Evolutionary conservation across 2,113 vertebrate genomes (phyloP), one percentile per base, ranked within the genome.

Genomic region (Bubo scandiacus): DNA sequence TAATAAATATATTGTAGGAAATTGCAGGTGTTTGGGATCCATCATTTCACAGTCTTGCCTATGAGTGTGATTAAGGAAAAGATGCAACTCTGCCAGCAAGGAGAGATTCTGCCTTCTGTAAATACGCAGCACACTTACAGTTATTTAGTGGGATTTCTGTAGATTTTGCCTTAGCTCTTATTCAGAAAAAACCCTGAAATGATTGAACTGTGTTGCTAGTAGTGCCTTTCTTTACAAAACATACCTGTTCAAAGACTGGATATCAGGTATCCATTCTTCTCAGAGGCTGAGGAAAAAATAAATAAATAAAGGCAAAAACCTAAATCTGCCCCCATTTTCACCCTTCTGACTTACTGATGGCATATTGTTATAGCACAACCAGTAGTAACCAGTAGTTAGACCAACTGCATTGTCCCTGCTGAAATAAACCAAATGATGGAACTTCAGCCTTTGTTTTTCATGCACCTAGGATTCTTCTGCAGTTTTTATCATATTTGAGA

Each of bases 301-400:
- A 77, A 81, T 45, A 94, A 94, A 94, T 73, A 91, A 84, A 90
- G 73, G 54, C n/a, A 62, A 92, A 86, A 78, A 17, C 75, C 88
- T 94, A 54, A 97, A 97, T 97, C 92, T 98, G 95, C 86, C 97
- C 97, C 83, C 13, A 0, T 94, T 81, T 94, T 98, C 97, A 98
- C 97, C 98, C 70, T 92, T 82, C 77, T n/a, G 47, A 34, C 78
- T 96, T 95, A 63, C 12, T 94, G 82, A 78, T 81, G 43, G 40
- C 12, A 6, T 63, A 26, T 43, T 91, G 84, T 93, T 94, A 42
- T 27, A 82, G 15, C 66, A 54, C 68, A 94, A 27, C 62, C 26
- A 52, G 71, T 74, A 85, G 42, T 23, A 32, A 40, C 38, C 32
- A 19, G 55, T 29, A 8, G 29, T 79, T 74, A 67, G 45, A 58